Base-by-base conservation (phyloP, 2,888 invertebrate species). In the Leptarthrus brevirostris region DNA sequence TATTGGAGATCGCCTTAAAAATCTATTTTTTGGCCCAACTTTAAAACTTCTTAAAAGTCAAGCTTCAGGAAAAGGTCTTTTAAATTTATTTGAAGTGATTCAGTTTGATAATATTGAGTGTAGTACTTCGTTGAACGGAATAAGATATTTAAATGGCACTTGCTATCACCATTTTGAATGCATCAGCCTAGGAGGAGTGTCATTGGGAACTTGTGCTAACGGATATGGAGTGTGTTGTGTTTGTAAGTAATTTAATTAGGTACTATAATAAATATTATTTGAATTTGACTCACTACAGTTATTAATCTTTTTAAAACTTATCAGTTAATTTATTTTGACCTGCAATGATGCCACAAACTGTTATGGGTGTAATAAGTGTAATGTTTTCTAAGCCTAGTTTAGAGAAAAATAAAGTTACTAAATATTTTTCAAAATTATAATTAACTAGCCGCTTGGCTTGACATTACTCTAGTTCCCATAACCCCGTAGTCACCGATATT, bases 181-280 rank as follows among this genome's bases (percentile, higher is more conserved):
- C 81, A 84, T 86, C 16, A 85, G 86, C 58, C 81, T 88, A 44
- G 90, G 89, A 61, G 93, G 93, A 1, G 86, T 86, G 4, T 82
- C 87, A 1, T 87, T 90, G 82, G 91, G 91, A n/a, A 81, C 86
- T 0, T 93, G 93, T 83, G 92, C 92, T 14, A 89, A 89, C 81
- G 92, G 91, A 3, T 90, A 90, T 80, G 93, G 92, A 10, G 89
- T 89, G 26, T 93, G 93, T 80, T 93, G 93, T 80, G 87, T 92
- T 76, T 90, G 93, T 93, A 87, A 90, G 92, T 89, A 18, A 73
- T 53, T n/a, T n/a, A n/a, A n/a, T n/a, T n/a, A n/a, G n/a, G n/a
- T n/a, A n/a, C n/a, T n/a, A n/a, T n/a, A n/a, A n/a, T n/a, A n/a
- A 24, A 24, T 49, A 47, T 53, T 53, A 30, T 4, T 30, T 34